A percentile compares a stretch with the other conserved stretches of the same genome.
Conservation (phyloP, 2,797 vertebrate species). For the Miichthys miiuy region DNA sequence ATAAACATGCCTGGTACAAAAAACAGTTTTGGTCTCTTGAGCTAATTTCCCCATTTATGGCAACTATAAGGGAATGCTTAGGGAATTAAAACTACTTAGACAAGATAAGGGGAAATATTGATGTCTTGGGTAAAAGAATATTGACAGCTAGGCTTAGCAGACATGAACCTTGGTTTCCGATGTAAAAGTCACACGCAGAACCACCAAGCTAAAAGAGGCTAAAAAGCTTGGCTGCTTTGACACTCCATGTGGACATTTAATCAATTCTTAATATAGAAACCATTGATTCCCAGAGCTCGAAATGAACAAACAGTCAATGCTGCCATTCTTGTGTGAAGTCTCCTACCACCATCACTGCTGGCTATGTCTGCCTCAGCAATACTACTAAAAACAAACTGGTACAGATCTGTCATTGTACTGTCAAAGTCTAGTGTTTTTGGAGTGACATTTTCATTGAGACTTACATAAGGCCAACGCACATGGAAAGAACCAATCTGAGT, state of each 20-base stretch:
- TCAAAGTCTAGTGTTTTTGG: slow-evolving; percentile 22
- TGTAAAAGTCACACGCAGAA: slow-evolving; percentile 1
- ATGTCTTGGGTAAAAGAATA: background rate
- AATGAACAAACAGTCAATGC: slow-evolving; percentile 1
- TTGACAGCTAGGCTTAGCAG: background rate
- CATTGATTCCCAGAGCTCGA: slow-evolving; percentile 29
- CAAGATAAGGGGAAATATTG: background rate
- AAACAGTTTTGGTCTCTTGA: too few species aligned
- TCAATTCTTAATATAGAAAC: slow-evolving; percentile 39
- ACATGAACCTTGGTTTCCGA: too few species aligned
- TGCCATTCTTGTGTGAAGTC: slow-evolving; percentile 15
- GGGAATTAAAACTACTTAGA: background rate
- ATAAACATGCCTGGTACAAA: too few species aligned
- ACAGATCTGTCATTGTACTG: slow-evolving; percentile 46
- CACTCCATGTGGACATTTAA: slow-evolving; percentile 7
- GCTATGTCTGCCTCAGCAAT: slow-evolving; percentile 8
- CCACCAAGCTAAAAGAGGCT: background rate
- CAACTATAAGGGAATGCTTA: too few species aligned
- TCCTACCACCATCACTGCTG: background rate
- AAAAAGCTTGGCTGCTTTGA: slow-evolving; percentile 8
- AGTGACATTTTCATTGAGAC: slow-evolving; percentile 53
- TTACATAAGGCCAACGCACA: slow-evolving; percentile 26
- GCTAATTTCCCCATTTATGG: too few species aligned
- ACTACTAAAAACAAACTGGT: slow-evolving; percentile 14
- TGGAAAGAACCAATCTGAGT: slow-evolving; percentile 38